A percentile compares a stretch with the other conserved stretches of the same genome.
Conservation (phyloP, 1,140 invertebrate species). For the Drosophila sproati region DNA sequence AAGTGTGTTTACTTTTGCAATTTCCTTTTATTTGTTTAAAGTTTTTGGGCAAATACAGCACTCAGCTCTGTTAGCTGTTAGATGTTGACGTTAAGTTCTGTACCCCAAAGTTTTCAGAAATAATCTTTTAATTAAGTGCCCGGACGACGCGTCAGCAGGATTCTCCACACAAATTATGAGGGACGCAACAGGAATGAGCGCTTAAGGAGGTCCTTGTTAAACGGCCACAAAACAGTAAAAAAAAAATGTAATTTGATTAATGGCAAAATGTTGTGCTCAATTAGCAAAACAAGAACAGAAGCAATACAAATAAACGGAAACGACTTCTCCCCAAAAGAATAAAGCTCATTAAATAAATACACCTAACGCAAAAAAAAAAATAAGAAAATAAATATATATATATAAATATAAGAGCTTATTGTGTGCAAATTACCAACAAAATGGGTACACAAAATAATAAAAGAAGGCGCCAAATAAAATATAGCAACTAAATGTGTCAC, state of each 20-base stretch:
- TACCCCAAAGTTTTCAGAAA: conserved; percentile 72
- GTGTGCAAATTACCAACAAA: conserved; percentile 59
- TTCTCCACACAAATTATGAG: conserved; percentile 49
- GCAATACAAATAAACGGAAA: conserved; percentile 23
- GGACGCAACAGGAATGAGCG: conserved; percentile 6
- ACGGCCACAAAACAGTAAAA: conserved; percentile 22
- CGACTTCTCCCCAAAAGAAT: conserved; percentile 17
- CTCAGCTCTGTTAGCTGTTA: conserved; percentile 18
- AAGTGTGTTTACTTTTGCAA: conserved; percentile 82
- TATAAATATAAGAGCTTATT: conserved; percentile 59
- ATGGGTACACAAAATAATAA: conserved; percentile 21
- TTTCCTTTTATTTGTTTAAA: conserved; percentile 80
- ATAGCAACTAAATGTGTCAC: conserved; percentile 11
- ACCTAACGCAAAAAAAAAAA: conserved; percentile 13
- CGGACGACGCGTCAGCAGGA: conserved; percentile 10
- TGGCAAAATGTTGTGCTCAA: conserved; percentile 77
- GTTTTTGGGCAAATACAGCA: conserved; percentile 71
- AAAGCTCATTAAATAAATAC: conserved; percentile 25
- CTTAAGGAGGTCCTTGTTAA: conserved; percentile 17
- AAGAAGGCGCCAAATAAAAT: conserved; percentile 9
- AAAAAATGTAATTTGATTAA: conserved; percentile 78
- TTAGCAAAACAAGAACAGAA: conserved; percentile 53
- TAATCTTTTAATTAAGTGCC: conserved; percentile 83
- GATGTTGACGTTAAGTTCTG: conserved; percentile 74
- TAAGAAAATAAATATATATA: conserved; percentile 13